Evolutionary conservation across 2,113 vertebrate genomes (phyloP), one percentile per base, ranked within the genome.

Genomic region (Campylomormyrus numenius): DNA sequence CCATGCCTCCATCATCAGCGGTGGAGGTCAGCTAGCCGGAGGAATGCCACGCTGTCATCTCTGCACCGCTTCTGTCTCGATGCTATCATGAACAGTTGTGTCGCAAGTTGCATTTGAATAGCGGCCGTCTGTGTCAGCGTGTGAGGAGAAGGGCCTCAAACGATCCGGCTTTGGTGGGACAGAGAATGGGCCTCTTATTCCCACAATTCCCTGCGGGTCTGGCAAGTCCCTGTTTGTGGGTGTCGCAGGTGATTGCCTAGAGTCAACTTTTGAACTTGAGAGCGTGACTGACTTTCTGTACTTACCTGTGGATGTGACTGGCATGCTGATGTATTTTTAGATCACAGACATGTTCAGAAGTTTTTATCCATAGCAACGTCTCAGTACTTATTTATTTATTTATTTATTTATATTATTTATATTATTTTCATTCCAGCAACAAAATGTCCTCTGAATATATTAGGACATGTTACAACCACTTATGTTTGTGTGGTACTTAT

Each of bases 1-100:
- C 88, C 6, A 50, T 87, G 53, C 86, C 92, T 85, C 46, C 88
- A 91, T 93, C 91, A 89, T 88, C 91, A 91, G 92, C 92, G 89
- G 56, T 80, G 90, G 91, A 90, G 91, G 91, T 90, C 88, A 46
- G 46, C 88, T 83, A 84, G 74, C 85, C 53, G 52, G 1, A 89
- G 66, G 89, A 91, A 92, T 90, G 87, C 91, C 88, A 89, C 92
- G 91, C 86, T 56, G 87, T 89, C 89, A 35, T 90, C 91, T 92
- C 88, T 66, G 58, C 49, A 85, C 91, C 46, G 11, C 84, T 77
- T 46, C 27, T 66, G 52, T 85, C 83, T 89, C 89, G 80, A 88
- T 66, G 86, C 80, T 62, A 27, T 62, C 45, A 46, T 9, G 49
- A 83, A 83, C 46, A 39, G 52, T 31, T 24, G 39, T 27, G 74